Evolutionary conservation across 1,140 invertebrate species (phyloP).

Genomic region (Camponotus floridanus): DNA sequence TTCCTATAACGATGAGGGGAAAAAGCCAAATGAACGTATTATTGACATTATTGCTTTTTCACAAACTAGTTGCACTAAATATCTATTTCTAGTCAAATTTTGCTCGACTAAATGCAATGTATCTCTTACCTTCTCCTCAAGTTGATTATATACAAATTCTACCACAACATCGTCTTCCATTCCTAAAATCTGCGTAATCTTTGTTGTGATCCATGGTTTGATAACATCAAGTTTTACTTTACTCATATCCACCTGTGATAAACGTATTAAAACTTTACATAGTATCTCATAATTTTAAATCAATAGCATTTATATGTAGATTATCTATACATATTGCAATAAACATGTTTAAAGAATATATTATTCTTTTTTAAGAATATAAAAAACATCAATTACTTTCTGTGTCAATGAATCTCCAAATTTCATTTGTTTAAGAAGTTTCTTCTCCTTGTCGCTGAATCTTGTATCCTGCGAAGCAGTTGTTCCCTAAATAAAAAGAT

Average conservation of each 20-base stretch:
- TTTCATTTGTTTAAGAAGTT: constrained; percentile 99
- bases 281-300: not conserved
- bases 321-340: not conserved
- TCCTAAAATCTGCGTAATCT: constrained; percentile 97
- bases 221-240: constrained; percentile 99
- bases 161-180: constrained; percentile 99
- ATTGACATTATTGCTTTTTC: constrained; percentile 69
- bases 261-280: constrained; percentile 55
- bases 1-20: constrained; percentile 85
- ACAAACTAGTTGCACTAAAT: constrained; percentile 58
- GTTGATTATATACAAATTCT: constrained; percentile 99
- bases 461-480: constrained; percentile 99
- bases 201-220: constrained; percentile 99
- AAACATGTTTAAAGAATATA: not conserved
- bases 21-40: constrained; percentile 85
- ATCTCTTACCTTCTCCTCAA: constrained; percentile 95
- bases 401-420: constrained; percentile 96
- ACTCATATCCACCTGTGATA: constrained; percentile 97
- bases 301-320: not conserved
- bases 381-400: constrained; percentile 88
- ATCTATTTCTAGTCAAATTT: constrained; percentile 63
- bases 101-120: constrained; percentile 52
- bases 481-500: constrained; percentile 92
- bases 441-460: constrained; percentile 99
- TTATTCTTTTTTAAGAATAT: not conserved